Evolutionary conservation across 1,140 invertebrate genomes (phyloP), one percentile per base, ranked within the genome.

Genomic region (Phocides pigmalion): DNA sequence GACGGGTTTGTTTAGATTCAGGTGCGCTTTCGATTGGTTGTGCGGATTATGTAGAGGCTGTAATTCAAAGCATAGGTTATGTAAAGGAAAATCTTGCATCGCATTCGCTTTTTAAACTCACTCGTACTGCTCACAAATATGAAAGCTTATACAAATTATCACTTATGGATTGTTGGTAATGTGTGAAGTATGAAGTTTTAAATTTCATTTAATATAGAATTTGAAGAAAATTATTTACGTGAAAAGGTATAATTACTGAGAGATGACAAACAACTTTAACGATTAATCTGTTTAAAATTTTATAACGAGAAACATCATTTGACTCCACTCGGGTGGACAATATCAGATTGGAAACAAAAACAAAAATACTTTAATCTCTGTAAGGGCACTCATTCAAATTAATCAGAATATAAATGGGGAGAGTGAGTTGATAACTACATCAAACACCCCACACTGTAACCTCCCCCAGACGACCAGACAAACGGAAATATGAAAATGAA

Each of bases 401-500:
- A 85, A 82, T 80, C 81, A 72, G 64, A 71, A 80, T 68, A 79
- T 70, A 82, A 82, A 79, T 70, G 75, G 56, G 56, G 56, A 61
- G 66, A 72, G 69, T 71, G 73, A 72, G 68, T 70, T 68, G 75
- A 79, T 78, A 79, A 69, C 61, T 68, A 70, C 74, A 64, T 59
- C 62, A 66, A 75, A 76, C 70, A 76, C 76, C 72, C 71, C 72
- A 77, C 66, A 87, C 84, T 87, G 85, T 87, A 73, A 70, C 74
- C 65, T 59, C 76, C 81, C 74, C 70, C 77, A 68, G 68, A 76
- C 70, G 74, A 68, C 70, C 83, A 88, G 84, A 87, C 87, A 85
- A 86, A 85, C 87, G 86, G 87, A 89, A 87, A 89, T 89, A 90
- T 90, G 87, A 87, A 87, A 90, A 90, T 87, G 85, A 85, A 86